Conservation (phyloP, 2,797 vertebrate genomes). For the Petrocephalus sullivani region DNA sequence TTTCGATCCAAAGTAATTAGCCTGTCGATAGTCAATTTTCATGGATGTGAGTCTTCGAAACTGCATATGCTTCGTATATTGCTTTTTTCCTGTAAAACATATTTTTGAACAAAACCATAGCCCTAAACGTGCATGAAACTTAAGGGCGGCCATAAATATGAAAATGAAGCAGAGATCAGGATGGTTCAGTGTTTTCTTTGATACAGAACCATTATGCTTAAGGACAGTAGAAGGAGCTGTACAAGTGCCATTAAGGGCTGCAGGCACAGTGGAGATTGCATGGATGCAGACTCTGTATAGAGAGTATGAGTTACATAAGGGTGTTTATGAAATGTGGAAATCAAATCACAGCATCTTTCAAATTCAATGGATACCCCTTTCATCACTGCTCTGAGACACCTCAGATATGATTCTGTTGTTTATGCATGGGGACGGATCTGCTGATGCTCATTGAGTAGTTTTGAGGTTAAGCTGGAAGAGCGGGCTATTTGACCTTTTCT, state of each 20-base stretch:
- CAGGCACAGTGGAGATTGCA: not conserved
- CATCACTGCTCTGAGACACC: not conserved
- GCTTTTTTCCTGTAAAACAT: not conserved
- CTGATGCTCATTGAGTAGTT: not conserved
- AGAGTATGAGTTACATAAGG: not conserved
- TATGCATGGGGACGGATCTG: not conserved
- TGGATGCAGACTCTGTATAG: not conserved
- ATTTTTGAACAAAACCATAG: not conserved
- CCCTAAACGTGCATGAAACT: not conserved
- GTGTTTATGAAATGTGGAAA: not conserved
- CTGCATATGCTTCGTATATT: not conserved
- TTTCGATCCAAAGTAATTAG: not conserved
- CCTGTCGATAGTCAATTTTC: not conserved
- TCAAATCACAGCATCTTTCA: not conserved
- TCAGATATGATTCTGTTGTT: not conserved
- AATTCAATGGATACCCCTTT: not conserved
- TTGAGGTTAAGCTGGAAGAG: not conserved
- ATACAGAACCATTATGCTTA: not conserved
- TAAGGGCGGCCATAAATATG: not conserved
- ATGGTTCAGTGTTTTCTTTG: not conserved
- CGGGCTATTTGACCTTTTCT: not conserved
- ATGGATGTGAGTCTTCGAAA: not conserved
- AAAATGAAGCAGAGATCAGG: not conserved
- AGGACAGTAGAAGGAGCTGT: not conserved
- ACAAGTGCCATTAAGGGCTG: not conserved